Conservation (phyloP, 2,113 vertebrate species). For the Bujurquina vittata region DNA sequence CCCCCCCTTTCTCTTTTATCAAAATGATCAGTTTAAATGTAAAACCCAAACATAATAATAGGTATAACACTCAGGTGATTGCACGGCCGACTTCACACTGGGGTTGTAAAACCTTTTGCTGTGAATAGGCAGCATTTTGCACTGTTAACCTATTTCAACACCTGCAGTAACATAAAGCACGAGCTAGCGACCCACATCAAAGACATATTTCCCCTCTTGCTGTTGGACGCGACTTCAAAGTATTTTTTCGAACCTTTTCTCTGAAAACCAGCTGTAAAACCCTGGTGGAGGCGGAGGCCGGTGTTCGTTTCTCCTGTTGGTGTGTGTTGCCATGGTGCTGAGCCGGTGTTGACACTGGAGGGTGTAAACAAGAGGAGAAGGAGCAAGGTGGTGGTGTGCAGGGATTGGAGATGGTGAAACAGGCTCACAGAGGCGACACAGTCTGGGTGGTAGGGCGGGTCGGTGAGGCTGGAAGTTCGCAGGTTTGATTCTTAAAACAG, state of each 20-base stretch:
- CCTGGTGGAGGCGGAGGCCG: conserved; percentile 24
- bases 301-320: neutral
- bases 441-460: conserved; percentile 17
- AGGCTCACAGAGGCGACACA: conserved; percentile 14
- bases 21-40: neutral
- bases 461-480: conserved; percentile 9
- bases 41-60: neutral
- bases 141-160: conserved; percentile 48
- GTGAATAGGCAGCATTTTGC: conserved; percentile 26
- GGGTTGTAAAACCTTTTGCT: conserved; percentile 12
- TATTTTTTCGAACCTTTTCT: conserved; percentile 9
- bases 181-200: conserved; percentile 56
- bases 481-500: conserved; percentile 18
- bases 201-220: conserved; percentile 50
- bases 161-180: conserved; percentile 55
- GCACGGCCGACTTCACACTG: conserved; percentile 19
- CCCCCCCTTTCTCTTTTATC: neutral
- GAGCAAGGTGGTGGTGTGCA: conserved; percentile 38
- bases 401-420: conserved; percentile 28
- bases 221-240: conserved; percentile 63
- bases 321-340: conserved; percentile 64
- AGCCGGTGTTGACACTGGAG: conserved; percentile 65
- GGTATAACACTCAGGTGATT: neutral
- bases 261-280: conserved; percentile 50
- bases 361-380: conserved; percentile 63